These are phyloP conservation scores for Anastrepha ludens DNA, from an alignment of 1,140 invertebrate species.

Conservation along the genomic window DNA sequence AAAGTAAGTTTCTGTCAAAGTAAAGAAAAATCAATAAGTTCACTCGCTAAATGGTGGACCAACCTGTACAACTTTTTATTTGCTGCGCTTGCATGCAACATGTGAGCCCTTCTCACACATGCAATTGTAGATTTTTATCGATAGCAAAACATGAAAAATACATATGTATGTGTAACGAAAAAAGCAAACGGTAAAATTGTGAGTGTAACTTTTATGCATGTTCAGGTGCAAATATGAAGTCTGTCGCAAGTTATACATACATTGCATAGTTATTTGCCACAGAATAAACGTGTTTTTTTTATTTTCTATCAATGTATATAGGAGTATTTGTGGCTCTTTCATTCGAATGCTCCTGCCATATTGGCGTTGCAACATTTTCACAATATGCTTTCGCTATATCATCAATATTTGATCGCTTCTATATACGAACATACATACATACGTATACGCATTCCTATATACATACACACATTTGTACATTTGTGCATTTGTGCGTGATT, in stretches of 20 bases:
- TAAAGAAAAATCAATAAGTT: too few relatives aligned
- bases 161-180: not conserved
- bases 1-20: too few relatives aligned
- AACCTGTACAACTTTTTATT: not conserved
- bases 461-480: not conserved
- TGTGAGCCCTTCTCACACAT: not conserved
- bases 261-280: constrained; percentile 20
- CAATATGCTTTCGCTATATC: constrained; percentile 25
- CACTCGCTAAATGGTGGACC: too few relatives aligned
- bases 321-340: not conserved
- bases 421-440: not conserved
- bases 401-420: constrained; percentile 12
- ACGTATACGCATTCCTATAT: not conserved
- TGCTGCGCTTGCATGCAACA: constrained; percentile 31
- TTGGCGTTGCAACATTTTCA: constrained; percentile 19
- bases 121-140: constrained; percentile 31
- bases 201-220: not conserved
- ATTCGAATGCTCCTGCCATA: not conserved
- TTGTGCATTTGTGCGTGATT: not conserved
- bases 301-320: not conserved
- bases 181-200: not conserved
- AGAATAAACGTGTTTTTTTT: not conserved
- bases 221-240: constrained; percentile 16
- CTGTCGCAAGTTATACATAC: not conserved
- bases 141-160: constrained; percentile 13